These are phyloP conservation scores for Saimiri boliviensis DNA, from an alignment of 2,113 vertebrate genomes.

Conservation along the genomic window DNA sequence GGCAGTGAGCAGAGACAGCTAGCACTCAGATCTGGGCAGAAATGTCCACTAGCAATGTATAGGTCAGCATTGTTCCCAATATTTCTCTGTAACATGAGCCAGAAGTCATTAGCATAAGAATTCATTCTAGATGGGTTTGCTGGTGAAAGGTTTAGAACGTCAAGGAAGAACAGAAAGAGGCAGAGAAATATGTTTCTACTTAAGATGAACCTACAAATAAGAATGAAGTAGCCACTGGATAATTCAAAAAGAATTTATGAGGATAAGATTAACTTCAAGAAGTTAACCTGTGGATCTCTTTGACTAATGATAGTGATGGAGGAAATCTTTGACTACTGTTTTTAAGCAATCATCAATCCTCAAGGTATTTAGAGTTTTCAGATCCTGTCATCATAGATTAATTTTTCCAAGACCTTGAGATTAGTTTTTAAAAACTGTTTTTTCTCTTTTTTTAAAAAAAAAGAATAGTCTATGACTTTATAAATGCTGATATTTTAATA, in stretches of 20 bases:
- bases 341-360: conserved; percentile 43
- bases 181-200: not conserved
- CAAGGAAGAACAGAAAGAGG: not conserved
- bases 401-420: not conserved
- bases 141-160: not conserved
- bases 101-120: not conserved
- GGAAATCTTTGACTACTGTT: not conserved
- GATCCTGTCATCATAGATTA: conserved; percentile 6
- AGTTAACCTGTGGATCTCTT: not conserved
- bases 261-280: conserved; percentile 12
- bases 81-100: not conserved
- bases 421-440: not conserved
- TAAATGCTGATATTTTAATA: not conserved
- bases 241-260: conserved; percentile 26
- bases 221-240: conserved; percentile 6
- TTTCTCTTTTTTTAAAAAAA: not conserved
- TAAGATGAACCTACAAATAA: not conserved
- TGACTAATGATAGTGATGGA: conserved; percentile 13
- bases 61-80: not conserved
- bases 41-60: not conserved
- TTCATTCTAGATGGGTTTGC: not conserved
- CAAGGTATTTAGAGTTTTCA: conserved; percentile 44
- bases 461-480: not conserved
- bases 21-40: not conserved
- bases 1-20: not conserved